These are phyloP conservation scores for Magallana nippona DNA, from an alignment of 2,888 invertebrate genomes.

Conservation along the genomic window DNA sequence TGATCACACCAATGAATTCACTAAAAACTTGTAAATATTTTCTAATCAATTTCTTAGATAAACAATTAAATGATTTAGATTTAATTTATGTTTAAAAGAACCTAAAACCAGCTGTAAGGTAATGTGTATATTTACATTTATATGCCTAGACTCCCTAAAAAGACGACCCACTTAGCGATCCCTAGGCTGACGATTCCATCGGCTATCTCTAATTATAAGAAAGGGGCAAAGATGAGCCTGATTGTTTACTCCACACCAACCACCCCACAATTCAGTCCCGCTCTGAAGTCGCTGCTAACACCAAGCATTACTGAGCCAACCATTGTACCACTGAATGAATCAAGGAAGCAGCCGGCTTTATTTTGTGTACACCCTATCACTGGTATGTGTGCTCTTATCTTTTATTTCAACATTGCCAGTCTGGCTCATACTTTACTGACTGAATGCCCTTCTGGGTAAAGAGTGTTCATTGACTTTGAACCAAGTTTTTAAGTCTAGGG, in stretches of 20 bases:
- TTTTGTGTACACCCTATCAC: constrained; percentile 68
- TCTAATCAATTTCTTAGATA: too few species aligned
- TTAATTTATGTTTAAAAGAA: too few species aligned
- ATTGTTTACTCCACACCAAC: constrained; percentile 52
- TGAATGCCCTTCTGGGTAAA: too few species aligned
- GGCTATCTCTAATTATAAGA: constrained; percentile 42
- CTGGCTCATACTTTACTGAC: too few species aligned
- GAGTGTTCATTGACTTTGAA: too few species aligned
- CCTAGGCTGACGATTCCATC: constrained; percentile 33
- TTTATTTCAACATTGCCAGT: too few species aligned
- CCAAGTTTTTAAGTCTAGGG: too few species aligned
- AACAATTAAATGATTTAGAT: too few species aligned
- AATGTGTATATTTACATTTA: not conserved
- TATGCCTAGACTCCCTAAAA: not conserved
- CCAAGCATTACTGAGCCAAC: constrained; percentile 50
- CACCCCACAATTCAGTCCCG: constrained; percentile 56
- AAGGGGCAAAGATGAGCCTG: constrained; percentile 49
- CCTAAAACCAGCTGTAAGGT: too few species aligned
- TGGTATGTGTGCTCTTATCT: constrained; percentile 50
- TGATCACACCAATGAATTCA: not conserved
- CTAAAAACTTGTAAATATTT: too few species aligned
- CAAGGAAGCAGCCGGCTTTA: constrained; percentile 44
- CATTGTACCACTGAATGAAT: constrained; percentile 59
- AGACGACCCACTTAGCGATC: not conserved
- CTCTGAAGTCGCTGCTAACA: constrained; percentile 56